Percentiles rank a stretch among this genome's conserved stretches.
Conservation (phyloP, 1,140 invertebrate genomes). For the Spodoptera frugiperda region DNA sequence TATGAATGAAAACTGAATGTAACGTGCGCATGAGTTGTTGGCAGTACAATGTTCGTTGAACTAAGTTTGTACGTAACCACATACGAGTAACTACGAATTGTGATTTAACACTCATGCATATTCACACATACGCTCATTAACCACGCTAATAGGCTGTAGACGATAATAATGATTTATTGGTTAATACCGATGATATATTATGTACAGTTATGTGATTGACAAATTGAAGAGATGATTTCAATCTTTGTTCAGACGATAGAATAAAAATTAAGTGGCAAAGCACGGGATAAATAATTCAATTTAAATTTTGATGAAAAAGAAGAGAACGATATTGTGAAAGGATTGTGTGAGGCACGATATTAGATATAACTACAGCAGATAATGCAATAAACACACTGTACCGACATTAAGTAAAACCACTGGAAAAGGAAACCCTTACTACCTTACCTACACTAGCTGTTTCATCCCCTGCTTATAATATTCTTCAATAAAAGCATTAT, state of each 20-base stretch:
- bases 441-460: no score
- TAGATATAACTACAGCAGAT: no score
- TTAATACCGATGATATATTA: background rate
- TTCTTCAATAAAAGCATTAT: no score
- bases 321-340: no score
- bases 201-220: constrained; percentile 14
- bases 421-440: no score
- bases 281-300: no score
- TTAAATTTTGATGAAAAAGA: no score
- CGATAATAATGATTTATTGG: constrained; percentile 21
- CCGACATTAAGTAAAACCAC: no score
- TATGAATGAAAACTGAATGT: constrained; percentile 21
- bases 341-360: no score
- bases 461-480: no score
- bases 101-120: constrained; percentile 38
- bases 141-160: background rate
- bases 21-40: constrained; percentile 1
- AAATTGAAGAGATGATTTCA: background rate
- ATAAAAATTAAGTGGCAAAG: background rate
- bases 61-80: constrained; percentile 5
- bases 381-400: no score
- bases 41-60: background rate
- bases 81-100: constrained; percentile 23
- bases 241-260: background rate
- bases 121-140: constrained; percentile 37